Base-by-base conservation (phyloP, 1,140 invertebrate species). In the Platyscapa corneri region DNA sequence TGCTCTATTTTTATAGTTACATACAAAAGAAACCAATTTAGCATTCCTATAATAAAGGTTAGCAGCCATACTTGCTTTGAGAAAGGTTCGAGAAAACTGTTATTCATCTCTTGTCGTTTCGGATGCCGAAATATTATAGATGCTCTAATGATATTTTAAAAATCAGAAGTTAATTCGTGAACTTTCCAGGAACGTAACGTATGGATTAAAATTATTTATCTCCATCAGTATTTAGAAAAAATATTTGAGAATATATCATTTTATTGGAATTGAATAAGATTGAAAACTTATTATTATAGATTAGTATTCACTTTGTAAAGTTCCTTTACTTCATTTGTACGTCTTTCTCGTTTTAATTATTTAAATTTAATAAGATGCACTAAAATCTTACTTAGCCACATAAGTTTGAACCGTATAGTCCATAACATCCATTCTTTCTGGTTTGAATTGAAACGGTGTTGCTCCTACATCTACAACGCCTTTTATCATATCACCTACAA, bases 41-140 rank as follows among this genome's bases (percentile, higher is more conserved):
- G 46, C n/a, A 88, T 34, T 8, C 83, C 86, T 5, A 90, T 60
- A 23, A 88, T 18, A 5, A 84, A 7, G 34, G 88, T 86, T 8
- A 88, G 32, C 65, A 81, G 89, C 91, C 91, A 92, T 14, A 90
- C 89, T 27, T 87, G 42, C 12, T 75, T 30, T 0, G 83, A 37
- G 12, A 92, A 89, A 16, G 91, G 91, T 70, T 90, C 90, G 0
- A 92, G 74, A 83, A 92, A 91, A 20, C 88, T 94, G 82, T 95
- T 95, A 78, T 93, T 93, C 87, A 95, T 91, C 37, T 94, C 93
- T 87, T 93, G 94, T 3, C 92, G 93, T 84, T 94, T 95, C 0
- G 95, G 95, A 91, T 96, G 95, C 8, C 95, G 94, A 85, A 96
- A 95, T 56, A 96, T 94, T 86, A 96, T 95, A 76, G 93, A 93